These are phyloP conservation scores for Drosophila robusta DNA, from an alignment of 2,888 invertebrate species.

Conservation along the genomic window DNA sequence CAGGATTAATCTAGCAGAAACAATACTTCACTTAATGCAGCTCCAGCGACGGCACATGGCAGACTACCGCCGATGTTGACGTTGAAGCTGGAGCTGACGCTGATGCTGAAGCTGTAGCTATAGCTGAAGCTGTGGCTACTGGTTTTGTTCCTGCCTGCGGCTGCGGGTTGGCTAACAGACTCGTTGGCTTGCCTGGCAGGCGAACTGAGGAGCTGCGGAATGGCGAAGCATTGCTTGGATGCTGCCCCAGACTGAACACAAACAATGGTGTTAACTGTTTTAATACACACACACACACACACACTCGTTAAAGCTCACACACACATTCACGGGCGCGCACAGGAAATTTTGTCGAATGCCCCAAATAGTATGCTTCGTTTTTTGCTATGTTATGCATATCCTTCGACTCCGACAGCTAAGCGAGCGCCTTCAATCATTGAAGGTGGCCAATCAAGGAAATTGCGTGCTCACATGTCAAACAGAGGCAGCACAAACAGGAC, in stretches of 20 bases:
- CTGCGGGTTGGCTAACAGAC: conserved; percentile 77
- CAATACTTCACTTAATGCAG: conserved; percentile 81
- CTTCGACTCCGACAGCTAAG: conserved; percentile 62
- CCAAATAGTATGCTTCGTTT: conserved; percentile 70
- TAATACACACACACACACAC: conserved; percentile 20
- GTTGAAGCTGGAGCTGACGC: conserved; percentile 1
- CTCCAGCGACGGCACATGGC: conserved; percentile 46
- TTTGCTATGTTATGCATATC: conserved; percentile 66
- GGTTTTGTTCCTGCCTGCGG: conserved; percentile 38
- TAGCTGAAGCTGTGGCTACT: conserved; percentile 25
- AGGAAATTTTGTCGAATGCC: conserved; percentile 17
- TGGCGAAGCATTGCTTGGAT: conserved; percentile 41
- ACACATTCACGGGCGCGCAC: conserved; percentile 4
- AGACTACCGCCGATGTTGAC: conserved; percentile 20
- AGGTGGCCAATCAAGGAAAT: conserved; percentile 78
- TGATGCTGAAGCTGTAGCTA: conserved; percentile 17
- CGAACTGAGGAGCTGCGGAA: conserved; percentile 2
- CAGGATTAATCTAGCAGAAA: conserved; percentile 82
- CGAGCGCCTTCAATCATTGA: conserved; percentile 68
- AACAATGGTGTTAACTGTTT: conserved; percentile 71
- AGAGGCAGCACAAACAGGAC: conserved; percentile 19
- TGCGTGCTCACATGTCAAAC: conserved; percentile 80
- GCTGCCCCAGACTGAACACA: conserved; percentile 66
- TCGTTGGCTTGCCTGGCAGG: conserved; percentile 66
- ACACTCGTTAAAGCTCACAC: background rate